Percentiles rank a stretch among this genome's conserved stretches.
These are phyloP conservation scores for Chelidonichthys spinosus DNA, from an alignment of 2,797 vertebrate species.

Conservation along the genomic window DNA sequence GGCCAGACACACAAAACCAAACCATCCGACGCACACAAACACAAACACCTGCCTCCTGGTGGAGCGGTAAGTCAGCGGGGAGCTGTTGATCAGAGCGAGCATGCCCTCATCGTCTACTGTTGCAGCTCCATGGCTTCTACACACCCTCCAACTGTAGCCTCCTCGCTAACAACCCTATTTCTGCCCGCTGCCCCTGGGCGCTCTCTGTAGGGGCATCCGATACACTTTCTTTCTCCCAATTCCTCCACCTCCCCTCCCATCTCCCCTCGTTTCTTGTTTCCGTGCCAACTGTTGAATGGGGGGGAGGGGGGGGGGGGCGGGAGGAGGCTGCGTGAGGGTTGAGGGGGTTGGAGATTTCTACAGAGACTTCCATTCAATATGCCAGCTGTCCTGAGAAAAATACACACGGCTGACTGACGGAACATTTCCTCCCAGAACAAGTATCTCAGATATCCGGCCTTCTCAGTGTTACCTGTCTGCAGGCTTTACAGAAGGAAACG, in stretches of 20 bases:
- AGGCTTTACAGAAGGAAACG: conserved; percentile 29
- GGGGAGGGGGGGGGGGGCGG: background rate
- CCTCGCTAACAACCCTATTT: conserved; percentile 66
- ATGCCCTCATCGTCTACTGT: conserved; percentile 65
- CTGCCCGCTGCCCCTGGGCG: conserved; percentile 53
- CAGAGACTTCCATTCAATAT: conserved; percentile 66
- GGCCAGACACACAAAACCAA: conserved; percentile 6
- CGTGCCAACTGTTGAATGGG: conserved; percentile 74
- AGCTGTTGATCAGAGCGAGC: conserved; percentile 65
- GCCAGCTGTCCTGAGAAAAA: conserved; percentile 75
- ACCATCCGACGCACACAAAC: conserved; percentile 26
- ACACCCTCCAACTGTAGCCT: conserved; percentile 57
- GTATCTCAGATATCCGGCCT: conserved; percentile 43
- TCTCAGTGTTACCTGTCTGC: conserved; percentile 50
- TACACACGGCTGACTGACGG: conserved; percentile 63
- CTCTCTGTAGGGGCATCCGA: conserved; percentile 64
- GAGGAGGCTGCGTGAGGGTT: conserved; percentile 25
- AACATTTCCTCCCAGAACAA: conserved; percentile 57
- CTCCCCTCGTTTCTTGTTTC: conserved; percentile 59
- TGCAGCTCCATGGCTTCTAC: conserved; percentile 63
- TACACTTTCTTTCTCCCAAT: conserved; percentile 63
- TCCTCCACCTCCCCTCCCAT: conserved; percentile 39
- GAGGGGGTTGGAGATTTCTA: conserved; percentile 57
- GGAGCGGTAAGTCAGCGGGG: conserved; percentile 60
- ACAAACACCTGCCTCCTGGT: conserved; percentile 33